Evolutionary conservation across 2,888 invertebrate species (phyloP).

Genomic region (Ashinkailepas kermadecensis): DNA sequence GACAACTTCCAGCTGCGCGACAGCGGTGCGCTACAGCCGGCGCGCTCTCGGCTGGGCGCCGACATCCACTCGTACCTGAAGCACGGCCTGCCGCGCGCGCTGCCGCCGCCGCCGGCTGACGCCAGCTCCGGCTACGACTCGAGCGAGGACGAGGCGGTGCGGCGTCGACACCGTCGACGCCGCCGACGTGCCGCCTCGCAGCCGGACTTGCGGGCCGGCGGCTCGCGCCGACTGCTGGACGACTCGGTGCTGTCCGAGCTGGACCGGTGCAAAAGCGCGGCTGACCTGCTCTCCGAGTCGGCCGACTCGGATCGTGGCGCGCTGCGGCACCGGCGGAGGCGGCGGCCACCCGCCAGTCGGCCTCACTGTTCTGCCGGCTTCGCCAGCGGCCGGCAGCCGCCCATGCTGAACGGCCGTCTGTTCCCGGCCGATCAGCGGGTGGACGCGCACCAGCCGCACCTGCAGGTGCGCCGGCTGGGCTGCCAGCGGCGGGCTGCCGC

Average conservation of each 20-base stretch:
- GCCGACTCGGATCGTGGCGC: slow-evolving; percentile 26
- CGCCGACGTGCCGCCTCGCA: slow-evolving; percentile 36
- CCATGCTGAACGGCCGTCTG: slow-evolving; percentile 39
- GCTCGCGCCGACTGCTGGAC: neutral
- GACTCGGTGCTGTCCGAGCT: slow-evolving; percentile 37
- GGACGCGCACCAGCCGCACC: slow-evolving; percentile 41
- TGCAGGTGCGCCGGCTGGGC: slow-evolving; percentile 55
- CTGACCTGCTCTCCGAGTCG: slow-evolving; percentile 63
- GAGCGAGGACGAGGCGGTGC: slow-evolving; percentile 54
- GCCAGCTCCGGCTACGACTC: slow-evolving; percentile 90
- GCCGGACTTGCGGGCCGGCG: slow-evolving; percentile 34
- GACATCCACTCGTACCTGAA: slow-evolving; percentile 91
- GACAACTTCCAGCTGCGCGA: slow-evolving; percentile 89
- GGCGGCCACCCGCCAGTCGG: slow-evolving; percentile 29
- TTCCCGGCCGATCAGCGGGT: slow-evolving; percentile 37
- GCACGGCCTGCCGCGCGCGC: slow-evolving; percentile 84
- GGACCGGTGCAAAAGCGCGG: slow-evolving; percentile 60
- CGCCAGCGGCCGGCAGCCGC: slow-evolving; percentile 35
- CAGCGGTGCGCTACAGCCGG: slow-evolving; percentile 48
- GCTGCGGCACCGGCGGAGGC: neutral
- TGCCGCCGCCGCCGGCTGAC: slow-evolving; percentile 70
- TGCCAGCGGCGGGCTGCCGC: slow-evolving; percentile 53
- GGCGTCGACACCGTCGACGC: slow-evolving; percentile 26
- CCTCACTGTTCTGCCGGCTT: slow-evolving; percentile 27
- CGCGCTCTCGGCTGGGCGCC: slow-evolving; percentile 65